Evolutionary conservation across 2,113 vertebrate genomes (phyloP).

Genomic region (Uropsilus gracilis): DNA sequence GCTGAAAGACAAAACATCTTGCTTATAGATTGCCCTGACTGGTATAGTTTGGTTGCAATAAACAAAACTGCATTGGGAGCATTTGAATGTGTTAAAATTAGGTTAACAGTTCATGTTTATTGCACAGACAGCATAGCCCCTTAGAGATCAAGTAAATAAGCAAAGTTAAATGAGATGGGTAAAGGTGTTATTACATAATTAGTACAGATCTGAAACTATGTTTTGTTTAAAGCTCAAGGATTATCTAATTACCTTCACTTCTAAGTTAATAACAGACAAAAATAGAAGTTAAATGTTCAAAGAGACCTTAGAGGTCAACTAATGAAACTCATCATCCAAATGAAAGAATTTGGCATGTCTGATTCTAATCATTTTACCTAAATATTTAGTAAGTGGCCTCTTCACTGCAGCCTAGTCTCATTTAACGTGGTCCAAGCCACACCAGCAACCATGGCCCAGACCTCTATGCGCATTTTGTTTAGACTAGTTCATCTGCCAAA

Average conservation of each 20-base stretch:
- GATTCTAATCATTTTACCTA: not conserved
- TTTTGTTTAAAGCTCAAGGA: slow-evolving; percentile 25
- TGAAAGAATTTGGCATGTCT: not conserved
- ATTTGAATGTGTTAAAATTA: not conserved
- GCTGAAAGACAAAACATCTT: not conserved
- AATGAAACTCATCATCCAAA: not conserved
- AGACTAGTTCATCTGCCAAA: not conserved
- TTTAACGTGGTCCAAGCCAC: not conserved
- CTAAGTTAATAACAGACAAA: not conserved
- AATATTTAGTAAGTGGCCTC: not conserved
- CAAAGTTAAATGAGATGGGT: not conserved
- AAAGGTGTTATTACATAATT: slow-evolving; percentile 15
- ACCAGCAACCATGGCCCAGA: not conserved
- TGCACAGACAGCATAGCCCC: not conserved
- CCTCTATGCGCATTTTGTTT: too few relatives aligned
- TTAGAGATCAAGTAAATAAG: not conserved
- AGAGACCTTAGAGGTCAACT: not conserved
- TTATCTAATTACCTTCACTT: slow-evolving; percentile 33
- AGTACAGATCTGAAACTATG: not conserved
- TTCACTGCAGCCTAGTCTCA: rapidly evolving
- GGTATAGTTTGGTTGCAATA: not conserved
- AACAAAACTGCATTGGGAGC: not conserved
- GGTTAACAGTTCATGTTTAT: not conserved
- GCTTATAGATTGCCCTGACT: not conserved
- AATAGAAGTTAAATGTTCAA: not conserved